Conservation (phyloP, 64 coral and sea anemone genomes). For the Dendrophyllia cribrosa region DNA sequence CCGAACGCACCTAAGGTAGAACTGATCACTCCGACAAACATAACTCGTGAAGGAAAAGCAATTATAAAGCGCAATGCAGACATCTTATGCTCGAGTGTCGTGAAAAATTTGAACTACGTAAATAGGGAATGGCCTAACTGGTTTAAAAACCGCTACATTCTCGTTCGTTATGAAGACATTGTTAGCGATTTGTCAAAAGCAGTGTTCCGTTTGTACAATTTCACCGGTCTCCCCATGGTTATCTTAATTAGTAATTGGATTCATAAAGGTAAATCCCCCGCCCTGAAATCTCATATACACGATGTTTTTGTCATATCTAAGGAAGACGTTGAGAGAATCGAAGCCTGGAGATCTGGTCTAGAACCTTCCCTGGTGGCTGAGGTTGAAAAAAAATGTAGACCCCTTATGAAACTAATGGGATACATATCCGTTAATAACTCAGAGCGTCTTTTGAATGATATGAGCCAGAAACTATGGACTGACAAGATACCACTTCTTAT, state of each 20-base stretch:
- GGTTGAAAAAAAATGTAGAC: neutral
- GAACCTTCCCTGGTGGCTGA: neutral
- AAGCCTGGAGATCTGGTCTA: neutral
- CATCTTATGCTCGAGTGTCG: neutral
- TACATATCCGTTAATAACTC: neutral
- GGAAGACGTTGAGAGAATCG: neutral
- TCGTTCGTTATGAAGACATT: neutral
- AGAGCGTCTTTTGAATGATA: no score
- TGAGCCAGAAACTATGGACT: no score
- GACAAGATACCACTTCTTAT: no score
- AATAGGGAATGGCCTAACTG: neutral
- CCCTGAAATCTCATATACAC: neutral
- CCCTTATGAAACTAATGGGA: constrained; percentile 5
- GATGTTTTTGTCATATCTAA: neutral
- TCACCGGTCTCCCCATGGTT: neutral
- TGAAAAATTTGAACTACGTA: constrained; percentile 1
- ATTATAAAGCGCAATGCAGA: neutral
- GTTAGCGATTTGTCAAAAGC: neutral
- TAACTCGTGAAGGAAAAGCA: neutral
- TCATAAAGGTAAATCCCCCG: neutral
- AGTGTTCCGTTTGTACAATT: neutral
- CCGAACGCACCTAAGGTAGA: neutral
- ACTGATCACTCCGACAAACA: neutral
- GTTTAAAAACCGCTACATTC: neutral
- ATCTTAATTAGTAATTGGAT: neutral